These are phyloP conservation scores for Kryptolebias marmoratus DNA, from an alignment of 2,113 vertebrate genomes.

Conservation along the genomic window DNA sequence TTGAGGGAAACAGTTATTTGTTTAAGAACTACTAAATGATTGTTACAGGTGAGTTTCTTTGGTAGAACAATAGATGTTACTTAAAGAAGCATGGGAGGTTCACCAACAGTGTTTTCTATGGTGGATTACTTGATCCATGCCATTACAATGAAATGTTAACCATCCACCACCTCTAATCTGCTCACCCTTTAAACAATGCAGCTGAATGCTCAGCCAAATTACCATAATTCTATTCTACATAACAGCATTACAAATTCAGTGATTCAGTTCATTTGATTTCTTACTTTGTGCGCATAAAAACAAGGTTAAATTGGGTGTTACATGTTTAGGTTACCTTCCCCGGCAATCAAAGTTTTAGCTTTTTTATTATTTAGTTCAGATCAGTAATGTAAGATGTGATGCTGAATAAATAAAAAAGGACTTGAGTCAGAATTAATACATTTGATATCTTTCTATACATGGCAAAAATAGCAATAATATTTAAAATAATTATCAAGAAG, in stretches of 20 bases:
- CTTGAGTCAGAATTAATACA: conserved; percentile 26
- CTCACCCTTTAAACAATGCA: conserved; percentile 66
- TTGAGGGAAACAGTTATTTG: too few relatives aligned
- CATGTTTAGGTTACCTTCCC: conserved; percentile 54
- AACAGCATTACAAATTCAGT: conserved; percentile 69
- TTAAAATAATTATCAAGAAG: not conserved
- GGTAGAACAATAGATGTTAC: conserved; percentile 28
- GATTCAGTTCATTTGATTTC: conserved; percentile 71
- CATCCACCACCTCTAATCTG: conserved; percentile 53
- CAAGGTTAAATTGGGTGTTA: conserved; percentile 65
- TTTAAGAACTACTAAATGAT: not conserved
- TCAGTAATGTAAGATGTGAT: conserved; percentile 45
- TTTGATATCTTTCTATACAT: not conserved
- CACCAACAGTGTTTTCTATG: conserved; percentile 32
- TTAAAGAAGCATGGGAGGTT: conserved; percentile 47
- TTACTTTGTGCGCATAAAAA: conserved; percentile 63
- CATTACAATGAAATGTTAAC: conserved; percentile 64
- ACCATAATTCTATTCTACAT: conserved; percentile 68
- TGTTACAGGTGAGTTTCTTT: conserved; percentile 21
- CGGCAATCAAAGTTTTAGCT: conserved; percentile 7
- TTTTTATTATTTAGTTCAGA: conserved; percentile 8
- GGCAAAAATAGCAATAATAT: not conserved
- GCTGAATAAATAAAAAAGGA: conserved; percentile 52
- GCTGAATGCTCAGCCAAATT: conserved; percentile 59
- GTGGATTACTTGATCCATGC: conserved; percentile 46